Evolutionary conservation across 2,113 vertebrate genomes (phyloP).

Genomic region (Paracanthobrama guichenoti): DNA sequence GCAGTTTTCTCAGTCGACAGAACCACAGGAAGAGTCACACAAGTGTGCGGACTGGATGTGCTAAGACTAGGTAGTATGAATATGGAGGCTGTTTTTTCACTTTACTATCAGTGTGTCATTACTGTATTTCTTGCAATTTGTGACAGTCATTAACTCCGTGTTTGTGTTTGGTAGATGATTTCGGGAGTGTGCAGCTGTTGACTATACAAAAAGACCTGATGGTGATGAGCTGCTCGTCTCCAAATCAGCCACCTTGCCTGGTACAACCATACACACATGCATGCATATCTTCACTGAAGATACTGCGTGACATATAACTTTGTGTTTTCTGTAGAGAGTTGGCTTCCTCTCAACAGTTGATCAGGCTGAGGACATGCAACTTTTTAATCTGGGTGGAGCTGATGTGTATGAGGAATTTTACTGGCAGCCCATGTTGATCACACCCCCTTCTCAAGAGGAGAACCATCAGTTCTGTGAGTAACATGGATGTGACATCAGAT

Average conservation of each 20-base stretch:
- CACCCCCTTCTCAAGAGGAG: conserved; percentile 70
- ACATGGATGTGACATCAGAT: neutral
- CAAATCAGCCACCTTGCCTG: conserved; percentile 67
- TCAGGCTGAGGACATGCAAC: conserved; percentile 61
- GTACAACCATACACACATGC: conserved; percentile 35
- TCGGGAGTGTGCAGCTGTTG: conserved; percentile 76
- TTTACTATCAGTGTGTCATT: neutral
- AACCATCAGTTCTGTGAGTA: conserved; percentile 72
- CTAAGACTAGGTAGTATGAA: conserved; percentile 45
- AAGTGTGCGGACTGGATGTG: conserved; percentile 65
- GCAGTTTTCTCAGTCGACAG: conserved; percentile 70
- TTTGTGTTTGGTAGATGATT: conserved; percentile 51
- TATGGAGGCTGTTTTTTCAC: neutral
- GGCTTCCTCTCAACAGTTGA: conserved; percentile 68
- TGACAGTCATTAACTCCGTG: neutral
- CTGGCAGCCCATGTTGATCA: conserved; percentile 76
- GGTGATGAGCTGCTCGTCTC: conserved; percentile 78
- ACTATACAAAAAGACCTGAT: conserved; percentile 76
- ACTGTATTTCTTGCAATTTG: neutral
- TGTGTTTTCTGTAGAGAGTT: conserved; percentile 69
- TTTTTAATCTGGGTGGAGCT: conserved; percentile 71
- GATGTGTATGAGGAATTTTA: conserved; percentile 67
- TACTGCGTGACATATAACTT: neutral
- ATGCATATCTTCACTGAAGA: neutral
- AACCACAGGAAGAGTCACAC: conserved; percentile 65